phyloP scores from a whole-genome alignment of 2,113 vertebrate genomes.

The Corythaeola cristata region DNA sequence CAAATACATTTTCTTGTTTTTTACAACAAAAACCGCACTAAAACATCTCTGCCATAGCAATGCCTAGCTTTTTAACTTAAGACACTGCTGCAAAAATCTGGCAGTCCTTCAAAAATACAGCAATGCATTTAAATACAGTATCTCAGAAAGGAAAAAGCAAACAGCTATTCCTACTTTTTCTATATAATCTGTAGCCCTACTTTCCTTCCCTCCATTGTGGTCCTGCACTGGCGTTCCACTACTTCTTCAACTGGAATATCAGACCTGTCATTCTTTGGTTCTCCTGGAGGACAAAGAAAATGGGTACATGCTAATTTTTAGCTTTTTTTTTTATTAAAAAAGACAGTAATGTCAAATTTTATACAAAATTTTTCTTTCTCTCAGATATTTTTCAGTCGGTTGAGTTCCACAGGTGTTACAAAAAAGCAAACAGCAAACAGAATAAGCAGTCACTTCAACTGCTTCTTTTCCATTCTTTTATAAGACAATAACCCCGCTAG shows the following conservation, averaged over 20 bases:
- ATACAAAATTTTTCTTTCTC: not conserved
- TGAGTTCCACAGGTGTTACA: not conserved
- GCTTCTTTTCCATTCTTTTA: not conserved
- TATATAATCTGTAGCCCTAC: not conserved
- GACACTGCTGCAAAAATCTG: not conserved
- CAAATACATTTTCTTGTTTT: not conserved
- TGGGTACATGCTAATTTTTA: not conserved
- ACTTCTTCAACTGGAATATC: not conserved
- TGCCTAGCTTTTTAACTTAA: not conserved
- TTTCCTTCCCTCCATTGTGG: not conserved
- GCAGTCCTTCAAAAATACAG: not conserved
- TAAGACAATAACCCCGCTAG: not conserved
- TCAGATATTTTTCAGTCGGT: not conserved
- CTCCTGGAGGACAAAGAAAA: not conserved
- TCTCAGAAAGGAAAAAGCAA: not conserved
- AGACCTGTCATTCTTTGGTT: not conserved
- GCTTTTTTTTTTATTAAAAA: not conserved
- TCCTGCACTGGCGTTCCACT: not conserved
- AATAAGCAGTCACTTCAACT: not conserved
- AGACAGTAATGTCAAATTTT: not conserved
- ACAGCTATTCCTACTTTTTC: not conserved
- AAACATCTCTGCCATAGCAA: not conserved
- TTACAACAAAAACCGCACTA: not conserved
- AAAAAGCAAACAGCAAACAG: not conserved
- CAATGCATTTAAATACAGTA: not conserved